phyloP scores from a whole-genome alignment of 1,140 invertebrate species.

The Drosophila quadrilineata region DNA sequence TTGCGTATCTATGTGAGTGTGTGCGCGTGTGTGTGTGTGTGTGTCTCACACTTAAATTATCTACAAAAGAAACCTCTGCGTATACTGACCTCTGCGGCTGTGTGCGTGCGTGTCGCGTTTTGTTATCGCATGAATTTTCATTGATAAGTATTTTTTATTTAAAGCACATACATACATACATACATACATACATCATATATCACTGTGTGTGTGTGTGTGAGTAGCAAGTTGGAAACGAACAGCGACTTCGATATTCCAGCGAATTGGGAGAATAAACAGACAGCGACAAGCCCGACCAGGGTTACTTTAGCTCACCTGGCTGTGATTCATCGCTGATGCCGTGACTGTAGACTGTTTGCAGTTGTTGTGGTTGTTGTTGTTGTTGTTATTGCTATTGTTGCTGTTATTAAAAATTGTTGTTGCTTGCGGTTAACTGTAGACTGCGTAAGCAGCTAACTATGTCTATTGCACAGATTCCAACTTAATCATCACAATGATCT shows the following conservation, averaged over 20 bases:
- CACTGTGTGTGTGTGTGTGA: neutral
- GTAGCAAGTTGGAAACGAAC: neutral
- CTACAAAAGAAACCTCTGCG: no score
- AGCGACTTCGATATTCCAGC: slow-evolving; percentile 52
- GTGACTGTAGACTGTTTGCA: slow-evolving; percentile 28
- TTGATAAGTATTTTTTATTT: slow-evolving; percentile 64
- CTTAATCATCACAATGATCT: slow-evolving; percentile 49
- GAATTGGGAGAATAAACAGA: slow-evolving; percentile 47
- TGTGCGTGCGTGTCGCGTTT: slow-evolving; percentile 11
- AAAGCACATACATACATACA: slow-evolving; percentile 17
- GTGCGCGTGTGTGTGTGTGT: no score
- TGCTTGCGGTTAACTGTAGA: slow-evolving; percentile 62
- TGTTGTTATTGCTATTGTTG: slow-evolving; percentile 18
- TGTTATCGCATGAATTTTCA: slow-evolving; percentile 58
- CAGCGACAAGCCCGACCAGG: slow-evolving; percentile 27
- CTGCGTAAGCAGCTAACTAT: slow-evolving; percentile 50
- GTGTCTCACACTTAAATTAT: slow-evolving; percentile 1
- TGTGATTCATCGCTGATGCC: slow-evolving; percentile 59
- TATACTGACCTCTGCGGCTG: slow-evolving; percentile 33
- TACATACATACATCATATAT: neutral
- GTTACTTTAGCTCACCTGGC: no score
- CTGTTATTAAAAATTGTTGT: slow-evolving; percentile 9
- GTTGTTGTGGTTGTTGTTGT: slow-evolving; percentile 15
- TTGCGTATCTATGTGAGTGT: no score
- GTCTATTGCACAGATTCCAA: slow-evolving; percentile 6